Evolutionary conservation across 2,113 vertebrate genomes (phyloP).

Genomic region (Prionailurus viverrinus): DNA sequence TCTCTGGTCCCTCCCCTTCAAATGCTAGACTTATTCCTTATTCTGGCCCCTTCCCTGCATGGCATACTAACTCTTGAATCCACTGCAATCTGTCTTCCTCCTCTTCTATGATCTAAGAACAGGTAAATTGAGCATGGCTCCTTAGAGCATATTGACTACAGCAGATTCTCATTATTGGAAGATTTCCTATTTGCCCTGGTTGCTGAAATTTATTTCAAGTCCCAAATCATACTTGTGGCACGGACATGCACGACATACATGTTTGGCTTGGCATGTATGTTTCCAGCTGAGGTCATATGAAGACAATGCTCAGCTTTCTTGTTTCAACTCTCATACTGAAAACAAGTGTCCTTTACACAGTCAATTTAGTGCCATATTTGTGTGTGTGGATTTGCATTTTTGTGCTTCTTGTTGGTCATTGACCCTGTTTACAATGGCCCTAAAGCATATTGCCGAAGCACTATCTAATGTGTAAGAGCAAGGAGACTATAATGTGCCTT

Average conservation of each 20-base stretch:
- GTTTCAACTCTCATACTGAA: neutral
- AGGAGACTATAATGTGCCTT: neutral
- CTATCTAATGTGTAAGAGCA: neutral
- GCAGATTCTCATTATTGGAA: neutral
- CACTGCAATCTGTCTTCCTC: neutral
- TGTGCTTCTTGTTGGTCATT: neutral
- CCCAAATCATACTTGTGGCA: neutral
- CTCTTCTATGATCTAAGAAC: neutral
- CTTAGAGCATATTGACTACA: constrained; percentile 38
- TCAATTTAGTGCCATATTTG: neutral
- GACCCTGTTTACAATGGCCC: neutral
- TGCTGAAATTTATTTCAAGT: neutral
- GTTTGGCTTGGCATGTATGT: no score
- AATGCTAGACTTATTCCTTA: neutral
- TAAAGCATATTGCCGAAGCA: neutral
- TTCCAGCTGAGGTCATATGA: neutral
- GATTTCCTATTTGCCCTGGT: neutral
- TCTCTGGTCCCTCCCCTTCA: neutral
- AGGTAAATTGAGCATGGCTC: neutral
- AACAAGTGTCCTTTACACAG: neutral
- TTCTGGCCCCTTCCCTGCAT: neutral
- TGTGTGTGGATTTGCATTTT: neutral
- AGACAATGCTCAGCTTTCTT: neutral
- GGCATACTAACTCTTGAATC: neutral
- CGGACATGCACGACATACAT: neutral